Evolutionary conservation across 2,888 invertebrate species (phyloP).

Genomic region (Campoplex nolae): DNA sequence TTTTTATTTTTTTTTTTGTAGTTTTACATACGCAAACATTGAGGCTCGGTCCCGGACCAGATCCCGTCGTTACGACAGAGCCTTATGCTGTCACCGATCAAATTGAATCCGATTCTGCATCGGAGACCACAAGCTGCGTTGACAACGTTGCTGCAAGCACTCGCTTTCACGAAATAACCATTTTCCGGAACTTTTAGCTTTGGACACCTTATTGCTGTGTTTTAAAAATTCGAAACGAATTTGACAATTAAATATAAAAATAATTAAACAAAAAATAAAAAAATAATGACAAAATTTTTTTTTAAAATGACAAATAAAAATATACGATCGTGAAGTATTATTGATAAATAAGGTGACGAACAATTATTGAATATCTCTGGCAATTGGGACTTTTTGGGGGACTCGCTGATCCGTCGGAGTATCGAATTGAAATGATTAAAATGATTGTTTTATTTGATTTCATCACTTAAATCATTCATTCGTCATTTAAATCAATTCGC

Average conservation of each 20-base stretch:
- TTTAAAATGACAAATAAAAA: not conserved
- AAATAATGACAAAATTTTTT: too few relatives aligned
- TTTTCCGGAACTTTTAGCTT: conserved; percentile 87
- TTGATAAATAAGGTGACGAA: not conserved
- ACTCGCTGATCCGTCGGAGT: too few relatives aligned
- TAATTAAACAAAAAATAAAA: too few relatives aligned
- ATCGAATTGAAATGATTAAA: too few relatives aligned
- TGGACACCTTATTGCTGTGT: conserved; percentile 87
- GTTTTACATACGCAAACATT: conserved; percentile 86
- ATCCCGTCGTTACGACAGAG: conserved; percentile 88
- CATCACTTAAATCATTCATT: too few relatives aligned
- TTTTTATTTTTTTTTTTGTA: not conserved
- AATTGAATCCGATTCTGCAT: conserved; percentile 88
- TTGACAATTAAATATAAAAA: not conserved
- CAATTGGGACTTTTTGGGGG: too few relatives aligned
- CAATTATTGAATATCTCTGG: too few relatives aligned
- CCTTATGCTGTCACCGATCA: conserved; percentile 86
- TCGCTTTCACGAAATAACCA: conserved; percentile 88
- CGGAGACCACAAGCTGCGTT: conserved; percentile 90
- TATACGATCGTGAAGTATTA: not conserved
- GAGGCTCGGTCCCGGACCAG: conserved; percentile 89
- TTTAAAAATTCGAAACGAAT: conserved; percentile 44
- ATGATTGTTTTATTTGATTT: too few relatives aligned
- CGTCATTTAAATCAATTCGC: too few relatives aligned
- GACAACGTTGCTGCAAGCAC: conserved; percentile 87